phyloP scores from a whole-genome alignment of 2,888 invertebrate species.

The Ectemnius cavifrons region DNA sequence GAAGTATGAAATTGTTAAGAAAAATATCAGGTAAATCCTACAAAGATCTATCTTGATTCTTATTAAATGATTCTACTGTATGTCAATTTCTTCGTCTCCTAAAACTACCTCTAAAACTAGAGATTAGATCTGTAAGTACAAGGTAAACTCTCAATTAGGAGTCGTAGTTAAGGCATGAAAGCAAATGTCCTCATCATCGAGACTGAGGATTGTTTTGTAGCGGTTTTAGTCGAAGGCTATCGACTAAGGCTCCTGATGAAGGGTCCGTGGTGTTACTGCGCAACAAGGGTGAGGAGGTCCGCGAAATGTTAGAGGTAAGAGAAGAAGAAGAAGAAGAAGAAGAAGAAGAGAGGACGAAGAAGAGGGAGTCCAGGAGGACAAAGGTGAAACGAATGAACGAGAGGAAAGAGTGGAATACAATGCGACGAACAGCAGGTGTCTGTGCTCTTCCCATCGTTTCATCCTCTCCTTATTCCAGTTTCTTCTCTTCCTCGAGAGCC shows the following conservation, averaged over 20 bases:
- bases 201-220: constrained; percentile 62
- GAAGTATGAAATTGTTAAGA: too few relatives aligned
- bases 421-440: constrained; percentile 58
- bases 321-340: constrained; percentile 19
- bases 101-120: too few relatives aligned
- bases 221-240: constrained; percentile 45
- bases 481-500: constrained; percentile 28
- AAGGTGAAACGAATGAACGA: constrained; percentile 16
- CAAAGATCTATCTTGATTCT: too few relatives aligned
- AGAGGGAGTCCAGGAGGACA: constrained; percentile 22
- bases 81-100: too few relatives aligned
- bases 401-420: constrained; percentile 48
- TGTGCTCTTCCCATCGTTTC: constrained; percentile 32
- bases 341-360: constrained; percentile 20
- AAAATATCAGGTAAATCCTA: too few relatives aligned
- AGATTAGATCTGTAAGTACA: too few relatives aligned
- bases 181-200: constrained; percentile 51
- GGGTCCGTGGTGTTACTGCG: constrained; percentile 39
- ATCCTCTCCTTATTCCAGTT: background rate
- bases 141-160: too few relatives aligned
- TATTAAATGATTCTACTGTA: too few relatives aligned
- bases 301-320: constrained; percentile 8
- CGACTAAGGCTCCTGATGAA: constrained; percentile 19
- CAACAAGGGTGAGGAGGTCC: constrained; percentile 23
- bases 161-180: constrained; percentile 29